Conservation (phyloP, 2,113 vertebrate genomes). For the Hemiprocne comata region DNA sequence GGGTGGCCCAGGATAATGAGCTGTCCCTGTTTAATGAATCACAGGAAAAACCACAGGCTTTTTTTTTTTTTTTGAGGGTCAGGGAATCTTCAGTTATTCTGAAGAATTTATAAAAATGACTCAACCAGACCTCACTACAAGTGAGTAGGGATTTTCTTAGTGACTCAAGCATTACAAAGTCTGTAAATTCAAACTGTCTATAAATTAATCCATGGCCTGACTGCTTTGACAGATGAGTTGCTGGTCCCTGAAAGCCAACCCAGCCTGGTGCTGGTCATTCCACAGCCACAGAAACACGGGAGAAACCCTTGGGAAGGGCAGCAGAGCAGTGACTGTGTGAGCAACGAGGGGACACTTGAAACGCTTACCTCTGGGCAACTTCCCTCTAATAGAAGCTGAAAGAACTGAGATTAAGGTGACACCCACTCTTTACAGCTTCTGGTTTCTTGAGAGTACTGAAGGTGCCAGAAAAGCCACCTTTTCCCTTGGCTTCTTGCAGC, state of each 20-base stretch:
- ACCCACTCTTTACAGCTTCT: not conserved
- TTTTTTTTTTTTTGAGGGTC: not conserved
- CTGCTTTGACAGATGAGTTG: not conserved
- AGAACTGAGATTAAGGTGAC: not conserved
- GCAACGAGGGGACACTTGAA: rapidly evolving
- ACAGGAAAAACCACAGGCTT: slow-evolving; percentile 69
- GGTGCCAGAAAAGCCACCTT: not conserved
- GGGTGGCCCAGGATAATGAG: slow-evolving; percentile 47
- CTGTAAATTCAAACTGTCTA: not conserved
- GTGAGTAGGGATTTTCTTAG: not conserved
- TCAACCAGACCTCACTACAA: not conserved
- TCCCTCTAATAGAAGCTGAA: not conserved
- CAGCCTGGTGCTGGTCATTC: not conserved
- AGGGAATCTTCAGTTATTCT: slow-evolving; percentile 14
- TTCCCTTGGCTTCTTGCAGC: not conserved
- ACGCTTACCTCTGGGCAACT: not conserved
- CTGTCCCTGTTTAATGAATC: slow-evolving; percentile 66
- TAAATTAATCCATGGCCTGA: not conserved
- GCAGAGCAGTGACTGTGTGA: rapidly evolving
- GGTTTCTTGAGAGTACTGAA: not conserved
- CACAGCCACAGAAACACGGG: rapidly evolving
- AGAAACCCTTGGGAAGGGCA: not conserved
- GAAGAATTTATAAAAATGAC: not conserved
- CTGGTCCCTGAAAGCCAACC: not conserved
- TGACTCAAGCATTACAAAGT: not conserved